Percentiles rank a stretch among this genome's conserved stretches.
Conservation (phyloP, 23 tunicate genomes). For the Halocynthia roretzi region DNA sequence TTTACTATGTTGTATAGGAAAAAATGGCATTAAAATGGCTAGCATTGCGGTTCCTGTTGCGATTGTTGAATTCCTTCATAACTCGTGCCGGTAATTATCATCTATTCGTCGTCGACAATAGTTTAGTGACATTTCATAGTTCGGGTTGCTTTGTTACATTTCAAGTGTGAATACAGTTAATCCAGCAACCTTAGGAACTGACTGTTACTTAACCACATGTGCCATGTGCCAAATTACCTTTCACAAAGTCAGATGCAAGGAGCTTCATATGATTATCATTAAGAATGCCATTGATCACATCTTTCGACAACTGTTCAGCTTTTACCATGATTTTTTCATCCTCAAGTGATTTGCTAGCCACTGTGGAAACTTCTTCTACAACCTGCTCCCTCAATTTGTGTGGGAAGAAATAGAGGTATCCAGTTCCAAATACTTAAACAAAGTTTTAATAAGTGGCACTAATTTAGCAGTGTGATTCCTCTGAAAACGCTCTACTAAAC, state of each 20-base stretch:
- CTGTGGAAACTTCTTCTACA: slow-evolving; percentile 53
- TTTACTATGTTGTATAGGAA: too few species aligned
- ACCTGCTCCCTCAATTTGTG: slow-evolving; percentile 39
- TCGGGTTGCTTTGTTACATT: too few species aligned
- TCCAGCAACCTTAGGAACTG: not conserved
- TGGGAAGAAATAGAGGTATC: slow-evolving; percentile 47
- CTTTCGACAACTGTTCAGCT: slow-evolving; percentile 52
- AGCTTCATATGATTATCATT: slow-evolving; percentile 38
- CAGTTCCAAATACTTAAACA: slow-evolving; percentile 16
- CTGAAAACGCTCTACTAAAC: not conserved
- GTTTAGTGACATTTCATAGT: too few species aligned
- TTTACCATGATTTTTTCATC: slow-evolving; percentile 36
- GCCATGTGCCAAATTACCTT: slow-evolving; percentile 19
- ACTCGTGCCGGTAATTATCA: too few species aligned
- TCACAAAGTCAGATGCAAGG: slow-evolving; percentile 28
- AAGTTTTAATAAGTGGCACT: not conserved
- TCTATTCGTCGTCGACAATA: too few species aligned
- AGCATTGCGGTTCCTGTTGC: too few species aligned
- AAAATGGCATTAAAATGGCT: too few species aligned
- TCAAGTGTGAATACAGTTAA: not conserved
- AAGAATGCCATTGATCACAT: slow-evolving; percentile 34
- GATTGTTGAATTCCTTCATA: too few species aligned
- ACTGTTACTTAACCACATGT: not conserved
- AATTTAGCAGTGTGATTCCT: not conserved
- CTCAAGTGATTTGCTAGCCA: slow-evolving; percentile 53